phyloP scores from a whole-genome alignment of 2,113 vertebrate genomes.

The Lagopus muta region DNA sequence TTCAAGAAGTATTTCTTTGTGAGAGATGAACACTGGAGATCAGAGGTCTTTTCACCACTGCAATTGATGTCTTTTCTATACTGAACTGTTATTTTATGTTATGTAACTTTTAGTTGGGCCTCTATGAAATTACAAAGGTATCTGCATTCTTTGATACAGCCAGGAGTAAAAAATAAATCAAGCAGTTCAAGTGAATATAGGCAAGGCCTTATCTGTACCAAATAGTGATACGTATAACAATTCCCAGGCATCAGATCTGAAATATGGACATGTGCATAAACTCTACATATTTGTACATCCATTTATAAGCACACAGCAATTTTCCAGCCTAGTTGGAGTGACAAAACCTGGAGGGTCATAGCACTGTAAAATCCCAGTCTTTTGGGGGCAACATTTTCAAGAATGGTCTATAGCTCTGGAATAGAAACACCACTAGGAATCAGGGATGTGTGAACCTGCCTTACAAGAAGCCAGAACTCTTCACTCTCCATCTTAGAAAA shows the following conservation, averaged over 20 bases:
- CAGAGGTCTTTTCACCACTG: constrained; percentile 2
- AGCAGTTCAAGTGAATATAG: not conserved
- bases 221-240: not conserved
- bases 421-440: not conserved
- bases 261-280: not conserved
- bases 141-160: not conserved
- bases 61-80: not conserved
- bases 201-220: not conserved
- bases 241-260: not conserved
- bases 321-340: not conserved
- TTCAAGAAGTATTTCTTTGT: not conserved
- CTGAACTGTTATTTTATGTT: not conserved
- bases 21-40: constrained; percentile 27
- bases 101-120: constrained; percentile 11
- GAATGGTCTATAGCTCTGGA: not conserved
- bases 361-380: not conserved
- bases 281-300: not conserved
- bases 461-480: not conserved
- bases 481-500: not conserved
- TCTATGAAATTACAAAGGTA: not conserved
- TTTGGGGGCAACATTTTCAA: not conserved
- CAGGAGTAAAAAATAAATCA: not conserved
- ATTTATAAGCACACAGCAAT: not conserved
- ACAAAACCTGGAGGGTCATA: not conserved
- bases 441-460: not conserved